Percentiles rank a stretch among this genome's conserved stretches.
Evolutionary conservation across 2,888 invertebrate genomes (phyloP).

Genomic region (Sepioteuthis lessoniana): DNA sequence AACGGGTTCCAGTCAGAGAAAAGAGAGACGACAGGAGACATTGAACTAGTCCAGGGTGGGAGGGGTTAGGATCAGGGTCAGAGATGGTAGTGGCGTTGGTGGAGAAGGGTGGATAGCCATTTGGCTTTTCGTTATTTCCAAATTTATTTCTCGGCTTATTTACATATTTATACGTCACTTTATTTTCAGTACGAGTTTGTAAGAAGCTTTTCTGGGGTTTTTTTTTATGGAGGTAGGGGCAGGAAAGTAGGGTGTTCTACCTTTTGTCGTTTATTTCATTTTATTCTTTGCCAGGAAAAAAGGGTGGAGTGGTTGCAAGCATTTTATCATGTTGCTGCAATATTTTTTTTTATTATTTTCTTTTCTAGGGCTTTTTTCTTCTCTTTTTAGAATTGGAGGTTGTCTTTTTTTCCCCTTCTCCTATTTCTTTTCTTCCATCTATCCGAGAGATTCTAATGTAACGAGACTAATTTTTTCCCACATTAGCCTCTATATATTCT

Average conservation of each 20-base stretch:
- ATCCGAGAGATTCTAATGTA: too few species aligned
- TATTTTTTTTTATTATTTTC: not conserved
- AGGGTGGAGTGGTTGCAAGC: too few species aligned
- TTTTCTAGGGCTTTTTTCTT: too few species aligned
- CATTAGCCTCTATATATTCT: too few species aligned
- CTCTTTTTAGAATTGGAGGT: too few species aligned
- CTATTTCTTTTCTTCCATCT: too few species aligned
- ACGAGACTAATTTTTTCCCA: too few species aligned
- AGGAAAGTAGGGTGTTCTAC: too few species aligned
- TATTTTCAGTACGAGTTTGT: not conserved
- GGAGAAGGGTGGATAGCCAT: not conserved
- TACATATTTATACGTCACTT: not conserved
- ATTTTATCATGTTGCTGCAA: not conserved
- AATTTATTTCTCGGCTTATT: conserved; percentile 11
- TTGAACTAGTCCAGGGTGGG: not conserved
- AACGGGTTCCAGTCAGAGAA: not conserved
- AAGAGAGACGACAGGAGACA: not conserved
- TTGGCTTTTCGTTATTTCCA: not conserved
- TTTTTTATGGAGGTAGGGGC: not conserved
- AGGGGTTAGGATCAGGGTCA: not conserved
- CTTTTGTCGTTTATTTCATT: not conserved
- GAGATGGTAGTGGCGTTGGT: too few species aligned
- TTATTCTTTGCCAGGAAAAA: too few species aligned
- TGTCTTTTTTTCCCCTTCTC: too few species aligned
- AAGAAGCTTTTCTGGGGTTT: not conserved